Conservation (phyloP, 2,797 vertebrate species). For the Phataginus tetradactyla region DNA sequence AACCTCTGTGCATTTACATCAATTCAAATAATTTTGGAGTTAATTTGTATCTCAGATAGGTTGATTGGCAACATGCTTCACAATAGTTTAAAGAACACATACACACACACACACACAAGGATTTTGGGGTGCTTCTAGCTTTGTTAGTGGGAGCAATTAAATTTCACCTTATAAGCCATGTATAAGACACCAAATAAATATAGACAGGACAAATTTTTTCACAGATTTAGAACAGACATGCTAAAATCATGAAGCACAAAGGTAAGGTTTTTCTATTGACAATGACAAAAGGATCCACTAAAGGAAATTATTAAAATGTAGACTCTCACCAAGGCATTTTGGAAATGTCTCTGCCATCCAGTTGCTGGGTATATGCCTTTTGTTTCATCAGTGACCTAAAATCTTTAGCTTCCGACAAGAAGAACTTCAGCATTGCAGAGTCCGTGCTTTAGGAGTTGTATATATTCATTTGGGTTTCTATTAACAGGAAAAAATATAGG, state of each 20-base stretch:
- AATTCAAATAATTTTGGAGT: slow-evolving; percentile 56
- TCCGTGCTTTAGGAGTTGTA: slow-evolving; percentile 5
- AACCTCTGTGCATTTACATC: slow-evolving; percentile 72
- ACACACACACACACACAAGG: slow-evolving; percentile 52
- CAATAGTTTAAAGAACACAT: slow-evolving; percentile 67
- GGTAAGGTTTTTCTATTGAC: neutral
- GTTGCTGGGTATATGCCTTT: neutral
- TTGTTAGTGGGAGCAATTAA: slow-evolving; percentile 66
- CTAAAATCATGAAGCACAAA: slow-evolving; percentile 29
- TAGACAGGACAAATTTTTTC: neutral
- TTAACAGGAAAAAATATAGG: neutral
- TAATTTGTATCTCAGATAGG: slow-evolving; percentile 50
- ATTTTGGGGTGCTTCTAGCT: slow-evolving; percentile 29
- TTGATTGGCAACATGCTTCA: slow-evolving; percentile 60
- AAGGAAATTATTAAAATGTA: slow-evolving; percentile 8
- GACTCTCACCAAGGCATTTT: neutral
- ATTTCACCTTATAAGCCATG: slow-evolving; percentile 54
- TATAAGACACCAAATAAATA: neutral
- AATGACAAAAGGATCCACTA: neutral
- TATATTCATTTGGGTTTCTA: neutral
- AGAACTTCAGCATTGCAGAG: neutral
- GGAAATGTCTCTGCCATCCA: neutral
- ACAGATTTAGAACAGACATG: neutral
- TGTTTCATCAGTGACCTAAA: neutral
- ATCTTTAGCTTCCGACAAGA: neutral